A percentile compares a stretch with the other conserved stretches of the same genome.
phyloP scores from a whole-genome alignment of 2,888 invertebrate genomes.

The Mythimna ferrago region DNA sequence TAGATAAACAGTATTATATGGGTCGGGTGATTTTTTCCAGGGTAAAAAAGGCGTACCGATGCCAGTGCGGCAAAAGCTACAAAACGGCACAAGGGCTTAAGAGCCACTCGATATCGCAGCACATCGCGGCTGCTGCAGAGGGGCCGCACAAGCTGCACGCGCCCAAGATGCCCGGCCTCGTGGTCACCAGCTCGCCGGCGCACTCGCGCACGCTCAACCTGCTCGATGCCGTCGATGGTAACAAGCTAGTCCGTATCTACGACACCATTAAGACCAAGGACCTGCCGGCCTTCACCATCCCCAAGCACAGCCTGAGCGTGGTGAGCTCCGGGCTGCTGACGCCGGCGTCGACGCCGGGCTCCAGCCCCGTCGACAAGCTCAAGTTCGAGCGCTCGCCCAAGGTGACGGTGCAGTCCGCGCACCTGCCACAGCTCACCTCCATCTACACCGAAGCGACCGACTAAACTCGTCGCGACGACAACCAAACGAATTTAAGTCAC shows the following conservation, averaged over 20 bases:
- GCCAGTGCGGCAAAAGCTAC: constrained; percentile 96
- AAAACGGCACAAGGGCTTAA: constrained; percentile 95
- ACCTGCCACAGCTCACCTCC: constrained; percentile 63
- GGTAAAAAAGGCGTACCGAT: constrained; percentile 95
- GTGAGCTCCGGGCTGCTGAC: constrained; percentile 85
- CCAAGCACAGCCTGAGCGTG: constrained; percentile 82
- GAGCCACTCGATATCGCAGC: constrained; percentile 91
- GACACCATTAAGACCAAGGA: constrained; percentile 84
- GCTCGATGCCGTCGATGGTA: constrained; percentile 77
- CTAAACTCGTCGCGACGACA: constrained; percentile 55
- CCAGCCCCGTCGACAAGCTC: constrained; percentile 77
- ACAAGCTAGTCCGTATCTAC: constrained; percentile 85
- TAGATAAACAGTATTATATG: constrained; percentile 26
- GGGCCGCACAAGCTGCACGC: constrained; percentile 63
- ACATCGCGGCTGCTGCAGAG: constrained; percentile 69
- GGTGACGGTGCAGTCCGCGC: constrained; percentile 78
- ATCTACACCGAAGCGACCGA: constrained; percentile 71
- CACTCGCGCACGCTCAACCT: constrained; percentile 70
- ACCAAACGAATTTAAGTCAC: constrained; percentile 82
- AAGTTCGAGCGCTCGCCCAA: constrained; percentile 79
- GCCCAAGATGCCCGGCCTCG: constrained; percentile 79
- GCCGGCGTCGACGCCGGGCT: constrained; percentile 87
- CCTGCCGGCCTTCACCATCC: constrained; percentile 82
- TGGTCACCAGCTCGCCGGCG: constrained; percentile 85
- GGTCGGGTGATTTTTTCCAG: constrained; percentile 82